Base-by-base conservation (phyloP, 2,797 vertebrate species). In the Girardinus metallicus region DNA sequence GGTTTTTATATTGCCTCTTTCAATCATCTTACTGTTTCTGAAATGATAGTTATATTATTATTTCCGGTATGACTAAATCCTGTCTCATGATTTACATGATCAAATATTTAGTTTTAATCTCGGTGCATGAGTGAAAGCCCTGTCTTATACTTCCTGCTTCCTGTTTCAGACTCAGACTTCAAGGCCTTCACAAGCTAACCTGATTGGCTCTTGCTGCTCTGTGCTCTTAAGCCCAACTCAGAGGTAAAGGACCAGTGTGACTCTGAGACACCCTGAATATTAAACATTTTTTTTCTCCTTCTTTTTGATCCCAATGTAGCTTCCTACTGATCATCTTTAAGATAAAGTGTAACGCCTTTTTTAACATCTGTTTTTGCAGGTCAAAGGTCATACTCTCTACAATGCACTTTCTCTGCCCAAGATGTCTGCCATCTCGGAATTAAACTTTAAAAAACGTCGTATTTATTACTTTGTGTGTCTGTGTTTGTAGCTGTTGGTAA, bases 101-200 rank as follows among this genome's bases (percentile, higher is more conserved):
- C 12, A 39, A 41, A 47, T 39, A 6, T 82, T 29, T 82, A 23
- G 41, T 74, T 36, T 51, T 39, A 43, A 49, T 64, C 31, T 51
- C 66, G 9, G 18, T 51, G 60, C 16, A 77, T 66, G 18, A 64
- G 3, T 62, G 71, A 46, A 8, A 71, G 62, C n/a, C 31, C 75
- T 94, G 80, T 94, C 89, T 95, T 77, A 91, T 83, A 87, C 71
- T 89, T 92, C 87, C 90, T 95, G 83, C 94, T 94, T 95, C 90
- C 92, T 88, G 87, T 96, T 96, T 94, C 96, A 97, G 96, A 96
- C 87, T 95, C 96, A 90, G 96, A 97, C 94, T 96, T 96, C 94
- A 89, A 96, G 94, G 96, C 96, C 92, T 96, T 95, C 94, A 95
- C 95, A 82, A 96, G 95, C 93, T 95, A 93, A 94, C 86, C 92